A percentile compares a stretch with the other conserved stretches of the same genome.
Conservation (phyloP, 1,140 invertebrate genomes). For the Andrena cerasifolii region DNA sequence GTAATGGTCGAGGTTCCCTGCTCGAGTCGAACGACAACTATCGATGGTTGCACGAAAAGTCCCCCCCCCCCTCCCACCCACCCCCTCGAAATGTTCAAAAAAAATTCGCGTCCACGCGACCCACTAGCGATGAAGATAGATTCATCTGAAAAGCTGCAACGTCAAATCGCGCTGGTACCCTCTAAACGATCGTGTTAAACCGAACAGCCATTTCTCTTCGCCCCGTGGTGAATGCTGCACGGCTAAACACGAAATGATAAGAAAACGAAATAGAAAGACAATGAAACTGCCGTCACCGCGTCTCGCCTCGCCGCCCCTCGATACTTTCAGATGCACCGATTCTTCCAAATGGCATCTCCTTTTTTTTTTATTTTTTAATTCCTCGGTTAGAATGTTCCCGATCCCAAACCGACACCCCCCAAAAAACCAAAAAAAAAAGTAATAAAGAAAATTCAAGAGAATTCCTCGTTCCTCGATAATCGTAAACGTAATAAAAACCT, state of each 20-base stretch:
- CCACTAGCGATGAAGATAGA: slow-evolving; percentile 17
- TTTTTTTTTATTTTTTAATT: slow-evolving; percentile 63
- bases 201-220: background rate
- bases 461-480: slow-evolving; percentile 21
- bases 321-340: slow-evolving; percentile 35
- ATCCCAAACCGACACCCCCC: slow-evolving; percentile 75
- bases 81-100: no score
- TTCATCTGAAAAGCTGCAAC: slow-evolving; percentile 2
- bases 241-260: no score
- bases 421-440: background rate
- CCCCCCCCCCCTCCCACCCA: no score
- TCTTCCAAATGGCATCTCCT: slow-evolving; percentile 13
- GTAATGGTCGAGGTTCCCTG: slow-evolving; percentile 62
- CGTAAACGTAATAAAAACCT: slow-evolving; percentile 43
- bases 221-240: no score
- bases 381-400: slow-evolving; percentile 74
- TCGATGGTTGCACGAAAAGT: no score
- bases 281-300: slow-evolving; percentile 8
- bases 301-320: slow-evolving; percentile 39
- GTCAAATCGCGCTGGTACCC: background rate
- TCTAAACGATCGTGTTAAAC: background rate
- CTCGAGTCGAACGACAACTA: slow-evolving; percentile 19
- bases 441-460: slow-evolving; percentile 54
- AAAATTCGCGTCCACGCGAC: background rate
- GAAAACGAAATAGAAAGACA: slow-evolving; percentile 10